Evolutionary conservation across 2,797 vertebrate species (phyloP), one percentile per base, ranked within the genome.

Genomic region (Arremon brunneinucha): DNA sequence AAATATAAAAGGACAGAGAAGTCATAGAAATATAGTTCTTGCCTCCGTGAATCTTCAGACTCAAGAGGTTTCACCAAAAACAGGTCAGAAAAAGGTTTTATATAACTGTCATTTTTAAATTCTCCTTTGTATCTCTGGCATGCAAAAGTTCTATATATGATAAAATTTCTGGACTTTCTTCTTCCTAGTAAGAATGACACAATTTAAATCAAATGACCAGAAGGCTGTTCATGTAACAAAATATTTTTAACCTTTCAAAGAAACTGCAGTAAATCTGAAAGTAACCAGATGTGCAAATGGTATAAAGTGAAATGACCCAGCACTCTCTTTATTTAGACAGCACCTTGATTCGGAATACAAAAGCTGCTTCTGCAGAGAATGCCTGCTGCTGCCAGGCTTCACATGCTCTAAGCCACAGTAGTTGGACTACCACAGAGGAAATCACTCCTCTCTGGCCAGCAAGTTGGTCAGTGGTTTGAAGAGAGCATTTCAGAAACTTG

Each of bases 381-480:
- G 20, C 71, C 43, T 0, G 0, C 37, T 30, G 68, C 83, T 28
- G 13, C 52, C 62, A 43, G 49, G 34, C 50, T 78, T 74, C 47
- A 32, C 0, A 0, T 0, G 5, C 24, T 35, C 74, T 37, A 23
- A 1, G 5, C 19, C 6, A 1, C 30, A 4, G 24, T 1, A n/a
- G 17, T 24, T 12, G 41, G 43, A 53, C 17, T 20, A 9, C 37
- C 44, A 44, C 4, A 5, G 35, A 47, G 49, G 32, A 44, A 35
- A 83, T 37, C 63, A 52, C 18, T 60, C 14, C 52, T 28, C 63
- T 71, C 5, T 24, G 43, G 67, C 46, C 59, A 79, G 41, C 32
- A 49, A 27, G 35, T 2, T 8, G 53, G 49, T 32, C 57, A 75
- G 74, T 23, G n/a, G 62, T n/a, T 63, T 68, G 78, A 70, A 41